phyloP scores from a whole-genome alignment of 2,113 vertebrate species.

The Sebastes schlegelii region DNA sequence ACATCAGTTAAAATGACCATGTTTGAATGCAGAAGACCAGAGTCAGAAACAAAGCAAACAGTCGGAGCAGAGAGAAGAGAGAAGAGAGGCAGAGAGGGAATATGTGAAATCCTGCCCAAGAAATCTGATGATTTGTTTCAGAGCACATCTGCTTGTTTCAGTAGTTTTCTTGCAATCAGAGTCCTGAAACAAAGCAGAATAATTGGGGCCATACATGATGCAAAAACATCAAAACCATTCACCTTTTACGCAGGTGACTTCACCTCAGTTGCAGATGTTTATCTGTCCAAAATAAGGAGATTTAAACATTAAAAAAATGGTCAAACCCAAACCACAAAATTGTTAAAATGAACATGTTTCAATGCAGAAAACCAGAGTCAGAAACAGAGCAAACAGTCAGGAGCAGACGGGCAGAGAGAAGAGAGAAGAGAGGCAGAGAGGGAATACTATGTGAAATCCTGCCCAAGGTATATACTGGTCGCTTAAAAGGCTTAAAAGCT shows the following conservation, averaged over 20 bases:
- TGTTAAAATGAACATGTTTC: background rate
- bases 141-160: background rate
- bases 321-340: background rate
- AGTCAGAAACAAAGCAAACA: conserved; percentile 57
- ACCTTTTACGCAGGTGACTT: background rate
- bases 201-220: background rate
- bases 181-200: background rate
- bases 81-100: conserved; percentile 68
- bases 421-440: conserved; percentile 68
- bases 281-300: background rate
- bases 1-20: background rate
- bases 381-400: conserved; percentile 39
- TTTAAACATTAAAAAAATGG: background rate
- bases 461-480: conserved; percentile 94
- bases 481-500: conserved; percentile 99
- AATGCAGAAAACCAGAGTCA: conserved; percentile 51
- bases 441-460: conserved; percentile 94
- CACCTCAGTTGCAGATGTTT: background rate
- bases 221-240: background rate
- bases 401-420: conserved; percentile 64
- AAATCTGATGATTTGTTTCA: background rate
- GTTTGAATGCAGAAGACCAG: conserved; percentile 17
- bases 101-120: conserved; percentile 96
- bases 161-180: background rate
- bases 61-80: conserved; percentile 35